Evolutionary conservation across 2,888 invertebrate genomes (phyloP).

Genomic region (Agriopis aurantiaria): DNA sequence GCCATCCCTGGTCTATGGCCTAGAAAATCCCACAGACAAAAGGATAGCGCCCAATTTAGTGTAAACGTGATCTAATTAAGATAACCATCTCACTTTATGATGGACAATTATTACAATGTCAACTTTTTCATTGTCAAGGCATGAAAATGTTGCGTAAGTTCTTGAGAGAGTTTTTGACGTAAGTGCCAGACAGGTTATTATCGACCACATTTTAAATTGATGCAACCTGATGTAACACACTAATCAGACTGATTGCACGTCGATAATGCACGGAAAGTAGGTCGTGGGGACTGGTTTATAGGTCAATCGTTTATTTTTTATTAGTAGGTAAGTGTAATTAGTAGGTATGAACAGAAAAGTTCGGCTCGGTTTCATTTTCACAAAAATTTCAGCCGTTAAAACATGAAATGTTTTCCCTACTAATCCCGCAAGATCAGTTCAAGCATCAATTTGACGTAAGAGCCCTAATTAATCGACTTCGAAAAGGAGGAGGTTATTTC

Average conservation of each 20-base stretch:
- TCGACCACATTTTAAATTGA: constrained; percentile 10
- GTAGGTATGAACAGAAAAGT: neutral
- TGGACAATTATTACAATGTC: constrained; percentile 53
- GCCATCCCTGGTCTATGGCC: constrained; percentile 31
- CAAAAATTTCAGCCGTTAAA: no score
- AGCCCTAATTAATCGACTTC: no score
- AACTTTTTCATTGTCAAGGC: constrained; percentile 61
- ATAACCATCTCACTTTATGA: constrained; percentile 58
- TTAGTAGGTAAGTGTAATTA: constrained; percentile 4
- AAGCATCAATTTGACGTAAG: no score
- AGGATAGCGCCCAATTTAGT: constrained; percentile 53
- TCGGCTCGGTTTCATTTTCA: neutral
- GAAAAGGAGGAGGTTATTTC: no score
- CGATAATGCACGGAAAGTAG: constrained; percentile 22
- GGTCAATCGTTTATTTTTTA: constrained; percentile 2
- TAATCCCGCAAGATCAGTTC: no score
- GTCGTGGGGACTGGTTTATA: constrained; percentile 10
- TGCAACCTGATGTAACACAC: constrained; percentile 26
- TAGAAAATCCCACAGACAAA: constrained; percentile 29
- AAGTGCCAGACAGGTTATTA: constrained; percentile 21
- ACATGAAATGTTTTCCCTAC: no score
- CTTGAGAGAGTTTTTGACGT: constrained; percentile 8
- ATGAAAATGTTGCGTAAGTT: constrained; percentile 28
- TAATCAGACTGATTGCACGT: constrained; percentile 28
- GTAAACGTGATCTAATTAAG: constrained; percentile 67